Evolutionary conservation across 2,888 invertebrate species (phyloP).

Genomic region (Xestia sexstrigata): DNA sequence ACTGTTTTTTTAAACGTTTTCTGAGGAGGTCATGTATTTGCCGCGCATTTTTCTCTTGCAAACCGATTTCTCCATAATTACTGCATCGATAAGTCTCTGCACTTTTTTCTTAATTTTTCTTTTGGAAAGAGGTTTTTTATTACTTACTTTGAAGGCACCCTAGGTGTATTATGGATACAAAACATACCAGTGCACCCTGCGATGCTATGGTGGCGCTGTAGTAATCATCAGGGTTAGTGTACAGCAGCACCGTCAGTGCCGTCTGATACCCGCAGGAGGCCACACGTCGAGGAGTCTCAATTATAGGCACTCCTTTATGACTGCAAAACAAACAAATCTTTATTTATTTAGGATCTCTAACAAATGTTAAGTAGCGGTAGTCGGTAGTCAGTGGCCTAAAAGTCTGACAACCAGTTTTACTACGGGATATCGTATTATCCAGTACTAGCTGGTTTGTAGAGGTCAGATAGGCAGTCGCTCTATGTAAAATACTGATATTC

Average conservation of each 20-base stretch:
- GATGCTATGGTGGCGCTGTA: slow-evolving; percentile 91
- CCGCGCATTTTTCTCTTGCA: neutral
- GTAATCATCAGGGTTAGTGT: slow-evolving; percentile 91
- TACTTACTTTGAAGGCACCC: neutral
- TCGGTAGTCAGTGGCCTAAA: neutral
- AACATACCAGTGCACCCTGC: slow-evolving; percentile 90
- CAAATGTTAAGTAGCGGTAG: neutral
- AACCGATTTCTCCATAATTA: neutral
- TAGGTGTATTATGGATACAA: neutral
- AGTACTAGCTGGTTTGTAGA: neutral
- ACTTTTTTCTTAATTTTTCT: neutral
- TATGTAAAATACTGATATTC: slow-evolving; percentile 1
- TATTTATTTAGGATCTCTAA: neutral
- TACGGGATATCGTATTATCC: too few species aligned
- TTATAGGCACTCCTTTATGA: slow-evolving; percentile 59
- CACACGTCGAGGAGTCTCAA: slow-evolving; percentile 89
- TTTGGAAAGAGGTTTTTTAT: neutral
- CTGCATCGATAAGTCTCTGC: neutral
- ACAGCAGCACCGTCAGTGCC: slow-evolving; percentile 91
- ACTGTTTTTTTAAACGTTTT: neutral
- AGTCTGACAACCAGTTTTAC: too few species aligned
- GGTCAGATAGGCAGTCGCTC: neutral
- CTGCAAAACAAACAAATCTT: slow-evolving; percentile 35
- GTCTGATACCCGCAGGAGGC: slow-evolving; percentile 93
- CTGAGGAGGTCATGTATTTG: neutral